Evolutionary conservation across 1,140 invertebrate species (phyloP).

Genomic region (Eufriesea mexicana): DNA sequence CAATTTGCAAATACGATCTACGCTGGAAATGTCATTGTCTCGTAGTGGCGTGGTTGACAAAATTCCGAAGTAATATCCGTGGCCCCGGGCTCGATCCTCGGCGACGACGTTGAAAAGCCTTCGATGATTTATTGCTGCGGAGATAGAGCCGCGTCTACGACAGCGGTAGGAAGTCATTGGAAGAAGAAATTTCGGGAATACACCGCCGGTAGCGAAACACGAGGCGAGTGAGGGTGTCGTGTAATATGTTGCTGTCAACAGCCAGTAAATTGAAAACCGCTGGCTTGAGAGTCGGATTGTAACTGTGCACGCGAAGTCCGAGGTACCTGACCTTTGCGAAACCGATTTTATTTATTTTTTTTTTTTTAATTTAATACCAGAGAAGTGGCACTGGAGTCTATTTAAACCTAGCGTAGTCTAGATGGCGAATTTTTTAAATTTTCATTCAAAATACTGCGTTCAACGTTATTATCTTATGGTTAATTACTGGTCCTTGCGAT

Average conservation of each 20-base stretch:
- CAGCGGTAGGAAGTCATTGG: conserved; percentile 55
- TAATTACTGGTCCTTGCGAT: no score
- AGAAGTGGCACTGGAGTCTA: no score
- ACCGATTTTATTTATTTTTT: not conserved
- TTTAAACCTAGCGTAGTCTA: no score
- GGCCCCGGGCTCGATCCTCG: conserved; percentile 12
- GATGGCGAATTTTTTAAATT: no score
- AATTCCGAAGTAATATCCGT: conserved; percentile 62
- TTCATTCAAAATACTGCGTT: no score
- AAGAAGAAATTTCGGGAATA: conserved; percentile 57
- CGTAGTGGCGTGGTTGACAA: conserved; percentile 27
- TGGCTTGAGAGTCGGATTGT: not conserved
- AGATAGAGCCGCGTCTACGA: conserved; percentile 55
- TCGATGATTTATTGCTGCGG: conserved; percentile 59
- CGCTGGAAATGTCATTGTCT: not conserved
- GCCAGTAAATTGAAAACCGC: conserved; percentile 27
- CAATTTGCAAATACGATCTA: conserved; percentile 27
- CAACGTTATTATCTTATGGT: no score
- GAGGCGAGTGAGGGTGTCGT: not conserved
- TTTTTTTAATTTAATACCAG: no score
- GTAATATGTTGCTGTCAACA: conserved; percentile 26
- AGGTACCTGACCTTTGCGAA: not conserved
- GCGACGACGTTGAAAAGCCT: conserved; percentile 45
- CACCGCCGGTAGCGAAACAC: not conserved
- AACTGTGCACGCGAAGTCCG: not conserved